These are phyloP conservation scores for Sarcophaga carnaria DNA, from an alignment of 2,888 invertebrate genomes.

Conservation along the genomic window DNA sequence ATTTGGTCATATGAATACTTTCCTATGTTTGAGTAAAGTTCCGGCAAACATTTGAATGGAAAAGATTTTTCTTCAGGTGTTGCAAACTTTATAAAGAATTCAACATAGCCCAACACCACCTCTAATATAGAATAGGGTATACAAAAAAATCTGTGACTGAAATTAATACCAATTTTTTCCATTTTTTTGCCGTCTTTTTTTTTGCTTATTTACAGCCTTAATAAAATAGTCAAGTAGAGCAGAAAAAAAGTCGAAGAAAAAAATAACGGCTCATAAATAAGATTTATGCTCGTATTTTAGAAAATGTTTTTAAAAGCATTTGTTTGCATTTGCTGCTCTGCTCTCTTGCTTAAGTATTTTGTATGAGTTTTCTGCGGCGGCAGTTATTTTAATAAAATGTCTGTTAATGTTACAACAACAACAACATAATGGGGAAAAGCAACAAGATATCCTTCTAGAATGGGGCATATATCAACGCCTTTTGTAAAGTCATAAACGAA, in stretches of 20 bases:
- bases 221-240: neutral
- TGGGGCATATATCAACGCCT: conserved; percentile 69
- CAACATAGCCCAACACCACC: neutral
- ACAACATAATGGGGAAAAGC: neutral
- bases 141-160: neutral
- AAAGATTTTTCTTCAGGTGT: too few species aligned
- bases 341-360: neutral
- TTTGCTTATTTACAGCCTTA: neutral
- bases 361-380: neutral
- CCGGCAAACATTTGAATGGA: too few species aligned
- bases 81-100: neutral
- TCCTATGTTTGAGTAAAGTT: too few species aligned
- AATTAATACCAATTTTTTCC: neutral
- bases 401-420: neutral
- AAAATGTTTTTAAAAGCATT: neutral
- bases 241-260: neutral
- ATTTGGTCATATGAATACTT: too few species aligned
- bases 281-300: neutral
- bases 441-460: conserved; percentile 2
- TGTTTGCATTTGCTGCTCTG: neutral
- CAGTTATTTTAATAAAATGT: neutral
- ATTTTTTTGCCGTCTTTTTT: too few species aligned
- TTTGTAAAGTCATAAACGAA: conserved; percentile 27
- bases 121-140: neutral
- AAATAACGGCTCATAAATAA: neutral